Base-by-base conservation (phyloP, 1,140 invertebrate species). In the Platyscapa corneri region DNA sequence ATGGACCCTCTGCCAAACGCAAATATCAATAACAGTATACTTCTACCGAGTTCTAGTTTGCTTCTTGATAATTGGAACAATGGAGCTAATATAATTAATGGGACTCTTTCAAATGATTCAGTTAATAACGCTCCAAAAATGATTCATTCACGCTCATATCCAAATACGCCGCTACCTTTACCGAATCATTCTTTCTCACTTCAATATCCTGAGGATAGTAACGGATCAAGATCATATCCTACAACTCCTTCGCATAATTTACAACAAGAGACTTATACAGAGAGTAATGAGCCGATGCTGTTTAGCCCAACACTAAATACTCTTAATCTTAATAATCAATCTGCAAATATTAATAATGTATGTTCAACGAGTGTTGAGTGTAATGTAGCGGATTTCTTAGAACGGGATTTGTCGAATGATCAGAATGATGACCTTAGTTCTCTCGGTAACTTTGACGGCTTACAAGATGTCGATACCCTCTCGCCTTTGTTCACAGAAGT, bases 401-500 rank as follows among this genome's bases (percentile, higher is more conserved):
- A 93, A 18, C 87, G 88, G 0, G 90, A 89, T 85, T 90, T 92
- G 39, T 80, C 88, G 0, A 91, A 92, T 37, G 87, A 81, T 0
- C 92, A 93, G 23, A 89, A 89, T 12, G 91, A 92, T 16, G 92
- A 92, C 84, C 83, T 93, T 8, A 92, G 91, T 42, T 86, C 90
- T 16, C 88, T 94, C 23, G 89, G 90, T n/a, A 92, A 91, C 87
- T 93, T 94, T 76, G 93, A 93, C 39, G 92, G 90, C 56, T 83
- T 94, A 12, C 92, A 93, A 64, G 93, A 93, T 77, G 92, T 92
- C 67, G 92, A 92, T 80, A 89, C 91, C 67, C 88, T 94, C 34
- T 89, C 93, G 23, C 93, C 93, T 23, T 87, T 94, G 10, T 93
- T 93, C 76, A 93, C 92, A 77, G 93, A 93, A 86, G 93, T 94